These are phyloP conservation scores for Priocnemis perturbator DNA, from an alignment of 2,888 invertebrate species.

Conservation along the genomic window DNA sequence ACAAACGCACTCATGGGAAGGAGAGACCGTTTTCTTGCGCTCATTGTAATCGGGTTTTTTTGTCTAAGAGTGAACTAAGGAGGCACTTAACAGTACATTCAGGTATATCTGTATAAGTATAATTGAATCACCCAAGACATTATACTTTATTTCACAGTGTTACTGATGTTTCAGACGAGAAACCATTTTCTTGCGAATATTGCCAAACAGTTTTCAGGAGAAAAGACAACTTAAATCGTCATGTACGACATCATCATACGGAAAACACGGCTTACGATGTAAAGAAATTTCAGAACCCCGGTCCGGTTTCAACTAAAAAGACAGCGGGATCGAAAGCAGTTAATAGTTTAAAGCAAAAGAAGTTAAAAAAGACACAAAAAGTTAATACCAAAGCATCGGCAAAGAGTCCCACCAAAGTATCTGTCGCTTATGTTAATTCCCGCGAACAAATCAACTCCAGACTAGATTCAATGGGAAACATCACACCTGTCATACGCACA, in stretches of 20 bases:
- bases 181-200: slow-evolving; percentile 83
- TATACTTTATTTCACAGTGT: too few relatives aligned
- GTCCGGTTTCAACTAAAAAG: slow-evolving; percentile 22
- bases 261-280: slow-evolving; percentile 61
- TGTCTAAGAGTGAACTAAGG: slow-evolving; percentile 73
- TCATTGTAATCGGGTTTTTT: slow-evolving; percentile 71
- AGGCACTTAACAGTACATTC: slow-evolving; percentile 74
- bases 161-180: slow-evolving; percentile 79
- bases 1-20: slow-evolving; percentile 73
- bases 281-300: slow-evolving; percentile 18
- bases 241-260: slow-evolving; percentile 86
- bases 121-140: background rate
- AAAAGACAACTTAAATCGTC: slow-evolving; percentile 87
- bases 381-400: slow-evolving; percentile 14
- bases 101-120: slow-evolving; percentile 55
- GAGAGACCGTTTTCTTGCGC: slow-evolving; percentile 73
- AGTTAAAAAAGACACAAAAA: slow-evolving; percentile 42
- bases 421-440: slow-evolving; percentile 49
- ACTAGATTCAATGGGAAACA: slow-evolving; percentile 65
- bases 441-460: slow-evolving; percentile 64
- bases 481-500: slow-evolving; percentile 66
- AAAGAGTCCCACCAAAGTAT: slow-evolving; percentile 47
- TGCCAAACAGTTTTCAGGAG: slow-evolving; percentile 84
- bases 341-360: slow-evolving; percentile 49
- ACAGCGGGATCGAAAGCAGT: slow-evolving; percentile 24